These are phyloP conservation scores for Sympetrum striolatum DNA, from an alignment of 2,888 invertebrate genomes.

Conservation along the genomic window DNA sequence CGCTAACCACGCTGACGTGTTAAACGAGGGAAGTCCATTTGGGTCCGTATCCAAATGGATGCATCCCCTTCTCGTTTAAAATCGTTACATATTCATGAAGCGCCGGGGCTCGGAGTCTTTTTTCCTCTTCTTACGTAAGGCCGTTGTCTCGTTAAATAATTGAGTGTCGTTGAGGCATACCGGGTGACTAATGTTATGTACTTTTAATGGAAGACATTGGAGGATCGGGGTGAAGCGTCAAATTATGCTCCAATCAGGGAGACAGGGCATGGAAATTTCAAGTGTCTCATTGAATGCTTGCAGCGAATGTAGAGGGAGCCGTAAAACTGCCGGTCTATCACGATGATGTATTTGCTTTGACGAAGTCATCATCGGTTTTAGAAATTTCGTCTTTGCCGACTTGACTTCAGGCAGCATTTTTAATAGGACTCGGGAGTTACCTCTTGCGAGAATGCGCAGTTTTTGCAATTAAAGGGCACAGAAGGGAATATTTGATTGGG, in stretches of 20 bases:
- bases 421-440: too few relatives aligned
- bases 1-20: background rate
- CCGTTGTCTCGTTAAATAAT: background rate
- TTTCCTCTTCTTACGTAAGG: background rate
- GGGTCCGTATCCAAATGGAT: background rate
- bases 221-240: background rate
- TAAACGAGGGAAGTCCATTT: conserved; percentile 13
- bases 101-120: background rate
- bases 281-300: background rate
- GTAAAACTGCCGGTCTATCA: too few relatives aligned
- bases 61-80: background rate
- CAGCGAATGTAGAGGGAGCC: background rate
- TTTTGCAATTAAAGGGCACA: too few relatives aligned
- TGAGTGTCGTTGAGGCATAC: conserved; percentile 13
- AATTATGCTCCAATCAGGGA: conserved; percentile 1
- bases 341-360: too few relatives aligned
- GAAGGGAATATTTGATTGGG: too few relatives aligned
- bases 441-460: too few relatives aligned
- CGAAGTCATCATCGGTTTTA: too few relatives aligned
- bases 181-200: conserved; percentile 15
- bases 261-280: background rate
- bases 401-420: too few relatives aligned
- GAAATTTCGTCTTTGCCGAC: too few relatives aligned
- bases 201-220: conserved; percentile 11
- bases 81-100: conserved; percentile 29